Base-by-base conservation (phyloP, 2,888 invertebrate species). In the Crematogaster levior region DNA sequence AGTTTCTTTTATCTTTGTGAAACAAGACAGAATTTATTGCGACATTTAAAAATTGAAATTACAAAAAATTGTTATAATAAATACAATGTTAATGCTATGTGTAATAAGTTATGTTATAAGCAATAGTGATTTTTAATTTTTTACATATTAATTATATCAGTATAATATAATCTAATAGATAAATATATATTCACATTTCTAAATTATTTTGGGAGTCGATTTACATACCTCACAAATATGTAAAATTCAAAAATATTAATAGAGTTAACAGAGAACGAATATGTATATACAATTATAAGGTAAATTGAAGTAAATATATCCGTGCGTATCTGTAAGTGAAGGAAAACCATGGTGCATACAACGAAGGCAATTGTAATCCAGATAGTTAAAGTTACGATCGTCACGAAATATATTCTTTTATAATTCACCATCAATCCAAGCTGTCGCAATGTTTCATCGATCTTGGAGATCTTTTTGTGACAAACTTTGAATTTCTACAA, bases 381-480 rank as follows among this genome's bases (percentile, higher is more conserved):
- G 1, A 40, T 2, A 0, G 34, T 4, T 6, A 72, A 18, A 0
- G 27, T 10, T 18, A 46, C 53, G 3, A 77, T 40, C 15, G 37
- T 63, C 1, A 21, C 5, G 7, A 63, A 27, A 56, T 68, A 86
- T 5, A 84, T 12, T 3, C 9, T n/a, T 0, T 34, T 40, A 46
- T 86, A 82, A 12, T 85, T 43, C 1, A 83, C 12, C 3, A 61
- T 4, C 0, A 40, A 48, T 18, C 86, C 86, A 4, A 90, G 30
- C 40, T 80, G 58, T 21, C 58, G 30, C 7, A 90, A 80, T 0
- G 68, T 84, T 5, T 84, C 66, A 12, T 87, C 87, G 7, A 87
- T 18, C 1, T 66, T 15, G 2, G 9, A 24, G 2, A 85, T 63
- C 4, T 12, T 40, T 4, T 37, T 48, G 3, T 9, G 46, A 10